Evolutionary conservation across 2,797 vertebrate species (phyloP), one percentile per base, ranked within the genome.

Genomic region (Molossus alvarezi): DNA sequence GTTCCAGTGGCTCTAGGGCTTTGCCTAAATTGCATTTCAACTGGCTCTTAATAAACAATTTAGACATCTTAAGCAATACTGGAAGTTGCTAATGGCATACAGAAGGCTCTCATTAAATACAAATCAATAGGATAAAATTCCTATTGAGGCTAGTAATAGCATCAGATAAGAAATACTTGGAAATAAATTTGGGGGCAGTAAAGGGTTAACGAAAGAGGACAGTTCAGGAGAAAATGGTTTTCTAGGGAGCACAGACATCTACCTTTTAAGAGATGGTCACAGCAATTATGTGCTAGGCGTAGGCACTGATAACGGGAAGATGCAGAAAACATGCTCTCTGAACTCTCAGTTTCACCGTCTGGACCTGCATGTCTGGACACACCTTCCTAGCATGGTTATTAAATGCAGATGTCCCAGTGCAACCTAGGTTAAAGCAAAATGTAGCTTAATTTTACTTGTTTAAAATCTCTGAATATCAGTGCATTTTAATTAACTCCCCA

Each of bases 111-210:
- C 20, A 71, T 96, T 95, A 96, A 92, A 72, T 90, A 62, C 79
- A 95, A 97, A 90, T 71, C 25, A 90, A 57, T 77, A 37, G 33
- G 4, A 15, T 95, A 87, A 87, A 95, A 95, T 97, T 90, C 58
- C 45, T 90, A 3, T 41, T 90, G 71, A 94, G 75, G 23, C 37
- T 86, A 95, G 51, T 23, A 45, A 27, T 77, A 41, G 27, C 86
- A 91, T 15, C 64, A 20, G 4, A 71, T 87, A 92, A 91, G 57
- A 94, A 94, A 77, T 89, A 94, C 91, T 67, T 57, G 41, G 5
- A 92, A 95, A 91, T 80, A n/a, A 94, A 84, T 94, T 87, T 57
- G 69, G 27, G 53, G 29, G 23, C 10, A 88, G 20, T 79, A 69
- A 82, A 88, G 89, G n/a, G 4, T 64, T 76, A 88, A 87, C 48